Conservation (phyloP, 2,113 vertebrate species). For the Protomyctophum bolini region DNA sequence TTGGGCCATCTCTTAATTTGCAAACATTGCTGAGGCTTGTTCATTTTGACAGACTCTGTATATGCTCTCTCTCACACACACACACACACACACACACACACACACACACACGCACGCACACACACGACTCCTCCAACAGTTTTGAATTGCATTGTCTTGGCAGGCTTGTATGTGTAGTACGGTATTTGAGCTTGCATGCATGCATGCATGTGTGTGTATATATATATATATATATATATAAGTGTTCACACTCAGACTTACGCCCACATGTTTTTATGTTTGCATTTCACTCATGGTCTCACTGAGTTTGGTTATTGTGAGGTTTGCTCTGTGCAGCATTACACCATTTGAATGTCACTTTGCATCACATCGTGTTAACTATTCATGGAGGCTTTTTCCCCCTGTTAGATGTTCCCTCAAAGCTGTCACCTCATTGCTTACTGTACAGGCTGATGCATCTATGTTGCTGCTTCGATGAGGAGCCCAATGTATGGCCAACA, state of each 20-base stretch:
- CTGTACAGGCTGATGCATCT: slow-evolving; percentile 18
- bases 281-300: slow-evolving; percentile 14
- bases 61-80: not conserved
- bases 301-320: slow-evolving; percentile 42
- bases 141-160: slow-evolving; percentile 19
- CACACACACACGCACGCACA: not conserved
- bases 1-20: slow-evolving; percentile 32
- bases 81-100: not conserved
- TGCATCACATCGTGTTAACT: slow-evolving; percentile 57
- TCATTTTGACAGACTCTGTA: slow-evolving; percentile 21
- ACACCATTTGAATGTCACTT: slow-evolving; percentile 56
- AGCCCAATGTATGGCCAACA: slow-evolving; percentile 18
- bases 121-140: slow-evolving; percentile 2
- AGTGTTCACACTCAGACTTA: no score
- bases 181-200: no score
- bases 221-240: no score
- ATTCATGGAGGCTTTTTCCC: slow-evolving; percentile 40
- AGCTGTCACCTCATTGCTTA: slow-evolving; percentile 37
- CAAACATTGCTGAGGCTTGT: slow-evolving; percentile 19
- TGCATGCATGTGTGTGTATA: not conserved
- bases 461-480: slow-evolving; percentile 24
- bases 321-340: slow-evolving; percentile 42
- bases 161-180: not conserved
- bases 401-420: slow-evolving; percentile 40
- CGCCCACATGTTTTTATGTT: slow-evolving; percentile 10